Conservation (phyloP, 2,113 vertebrate species). For the Apeltes quadracus region DNA sequence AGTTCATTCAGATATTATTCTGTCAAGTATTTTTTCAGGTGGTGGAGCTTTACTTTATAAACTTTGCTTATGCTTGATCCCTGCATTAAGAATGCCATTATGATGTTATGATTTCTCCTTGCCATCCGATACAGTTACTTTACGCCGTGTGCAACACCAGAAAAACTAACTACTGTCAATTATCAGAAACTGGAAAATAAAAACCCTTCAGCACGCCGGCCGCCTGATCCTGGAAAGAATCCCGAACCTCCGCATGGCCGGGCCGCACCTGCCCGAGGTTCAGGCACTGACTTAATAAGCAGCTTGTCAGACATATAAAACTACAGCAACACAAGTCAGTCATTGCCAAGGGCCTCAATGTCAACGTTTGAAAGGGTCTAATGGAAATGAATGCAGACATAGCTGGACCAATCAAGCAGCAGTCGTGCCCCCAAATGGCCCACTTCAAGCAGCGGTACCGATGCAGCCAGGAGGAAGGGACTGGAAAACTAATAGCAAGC, state of each 20-base stretch:
- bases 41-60: not conserved
- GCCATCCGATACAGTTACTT: not conserved
- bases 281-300: not conserved
- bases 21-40: not conserved
- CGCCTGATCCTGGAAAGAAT: not conserved
- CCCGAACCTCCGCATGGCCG: not conserved
- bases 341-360: too few relatives aligned
- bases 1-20: not conserved
- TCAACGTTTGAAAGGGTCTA: too few relatives aligned
- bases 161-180: not conserved
- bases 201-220: not conserved
- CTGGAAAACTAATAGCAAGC: too few relatives aligned
- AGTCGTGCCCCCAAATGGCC: too few relatives aligned
- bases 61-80: not conserved
- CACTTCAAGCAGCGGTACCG: too few relatives aligned
- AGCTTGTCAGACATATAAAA: not conserved
- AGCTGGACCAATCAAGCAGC: too few relatives aligned
- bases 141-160: not conserved
- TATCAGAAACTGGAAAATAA: not conserved
- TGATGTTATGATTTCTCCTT: not conserved
- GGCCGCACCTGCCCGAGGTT: not conserved
- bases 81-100: too few relatives aligned
- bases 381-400: too few relatives aligned
- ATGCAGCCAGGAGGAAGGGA: too few relatives aligned
- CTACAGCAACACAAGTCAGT: not conserved